Evolutionary conservation across 2,113 vertebrate species (phyloP).

Genomic region (Misgurnus anguillicaudatus): DNA sequence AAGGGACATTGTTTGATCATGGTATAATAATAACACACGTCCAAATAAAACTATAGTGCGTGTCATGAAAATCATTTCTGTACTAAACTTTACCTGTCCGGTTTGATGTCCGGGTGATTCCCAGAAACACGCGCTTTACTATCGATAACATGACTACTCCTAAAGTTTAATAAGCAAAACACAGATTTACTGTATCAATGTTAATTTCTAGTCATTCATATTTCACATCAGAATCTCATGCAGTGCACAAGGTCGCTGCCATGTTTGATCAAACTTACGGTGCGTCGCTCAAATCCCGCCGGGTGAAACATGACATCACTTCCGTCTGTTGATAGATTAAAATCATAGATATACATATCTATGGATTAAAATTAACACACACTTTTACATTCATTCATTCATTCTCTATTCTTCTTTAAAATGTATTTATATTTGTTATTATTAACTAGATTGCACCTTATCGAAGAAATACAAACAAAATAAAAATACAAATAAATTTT

Average conservation of each 20-base stretch:
- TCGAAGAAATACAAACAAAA: too few species aligned
- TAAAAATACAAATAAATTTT: too few species aligned
- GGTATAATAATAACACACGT: too few species aligned
- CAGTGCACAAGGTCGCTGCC: conserved; percentile 65
- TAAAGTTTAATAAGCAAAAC: not conserved
- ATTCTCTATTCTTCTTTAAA: too few species aligned
- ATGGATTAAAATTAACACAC: too few species aligned
- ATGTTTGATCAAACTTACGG: conserved; percentile 54
- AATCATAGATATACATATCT: too few species aligned
- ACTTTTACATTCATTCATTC: too few species aligned
- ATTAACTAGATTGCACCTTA: too few species aligned
- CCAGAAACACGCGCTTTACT: conserved; percentile 60
- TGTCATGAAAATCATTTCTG: too few species aligned
- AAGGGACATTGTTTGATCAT: too few species aligned
- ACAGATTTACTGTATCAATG: not conserved
- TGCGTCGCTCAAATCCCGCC: conserved; percentile 3
- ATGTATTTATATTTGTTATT: too few species aligned
- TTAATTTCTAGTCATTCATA: not conserved
- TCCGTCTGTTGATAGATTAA: not conserved
- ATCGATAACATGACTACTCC: conserved; percentile 61
- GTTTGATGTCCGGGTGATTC: conserved; percentile 47
- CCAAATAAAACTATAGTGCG: too few species aligned
- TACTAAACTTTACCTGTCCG: conserved; percentile 57
- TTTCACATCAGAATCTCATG: conserved; percentile 7
- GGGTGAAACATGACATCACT: not conserved